phyloP scores from a whole-genome alignment of 2,113 vertebrate species.

The Epinephelus lanceolatus region DNA sequence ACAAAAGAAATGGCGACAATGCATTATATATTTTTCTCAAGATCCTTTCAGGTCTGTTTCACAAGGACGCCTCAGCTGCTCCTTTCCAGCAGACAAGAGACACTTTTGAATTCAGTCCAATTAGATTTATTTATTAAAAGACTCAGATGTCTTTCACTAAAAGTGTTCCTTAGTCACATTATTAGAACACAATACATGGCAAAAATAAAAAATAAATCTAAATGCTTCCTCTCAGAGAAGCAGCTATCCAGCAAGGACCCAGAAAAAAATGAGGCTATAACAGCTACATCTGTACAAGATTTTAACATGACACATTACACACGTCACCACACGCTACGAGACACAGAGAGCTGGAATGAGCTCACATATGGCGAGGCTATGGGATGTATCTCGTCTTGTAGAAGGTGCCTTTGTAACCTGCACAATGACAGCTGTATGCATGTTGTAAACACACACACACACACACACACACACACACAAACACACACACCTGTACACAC shows the following conservation, averaged over 20 bases:
- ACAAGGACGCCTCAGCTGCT: not conserved
- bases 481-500: not conserved
- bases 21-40: not conserved
- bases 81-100: not conserved
- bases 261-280: not conserved
- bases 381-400: slow-evolving; percentile 28
- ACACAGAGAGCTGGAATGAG: slow-evolving; percentile 19
- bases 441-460: slow-evolving; percentile 37
- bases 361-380: slow-evolving; percentile 43
- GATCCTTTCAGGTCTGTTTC: not conserved
- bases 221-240: not conserved
- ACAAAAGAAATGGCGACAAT: slow-evolving; percentile 26
- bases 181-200: not conserved
- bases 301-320: slow-evolving; percentile 35
- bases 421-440: slow-evolving; percentile 46
- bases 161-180: not conserved
- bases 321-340: slow-evolving; percentile 5
- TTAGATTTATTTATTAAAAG: not conserved
- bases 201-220: not conserved
- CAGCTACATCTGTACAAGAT: slow-evolving; percentile 12
- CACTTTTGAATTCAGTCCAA: not conserved
- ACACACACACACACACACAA: slow-evolving; percentile 38
- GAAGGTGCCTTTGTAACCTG: slow-evolving; percentile 60
- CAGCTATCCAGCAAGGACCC: not conserved
- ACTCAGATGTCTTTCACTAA: not conserved